These are phyloP conservation scores for Uloborus diversus DNA, from an alignment of 1,140 invertebrate species.

Conservation along the genomic window DNA sequence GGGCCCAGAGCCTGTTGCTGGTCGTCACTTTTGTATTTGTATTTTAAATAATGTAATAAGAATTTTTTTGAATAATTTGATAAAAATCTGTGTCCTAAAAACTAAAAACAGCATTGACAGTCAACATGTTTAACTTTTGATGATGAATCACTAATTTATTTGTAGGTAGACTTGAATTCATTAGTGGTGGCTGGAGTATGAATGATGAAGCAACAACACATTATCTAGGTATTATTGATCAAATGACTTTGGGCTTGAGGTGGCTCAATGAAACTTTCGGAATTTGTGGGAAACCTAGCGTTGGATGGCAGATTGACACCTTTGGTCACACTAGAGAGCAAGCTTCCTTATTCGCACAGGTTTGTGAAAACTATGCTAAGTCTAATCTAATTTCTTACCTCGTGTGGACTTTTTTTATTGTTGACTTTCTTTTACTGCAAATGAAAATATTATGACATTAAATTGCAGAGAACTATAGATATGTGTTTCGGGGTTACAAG, in stretches of 20 bases:
- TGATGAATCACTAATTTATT: too few relatives aligned
- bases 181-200: conserved; percentile 87
- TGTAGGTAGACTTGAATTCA: conserved; percentile 85
- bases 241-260: conserved; percentile 76
- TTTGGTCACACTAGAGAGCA: conserved; percentile 74
- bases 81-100: too few relatives aligned
- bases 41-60: too few relatives aligned
- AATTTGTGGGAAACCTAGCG: conserved; percentile 69
- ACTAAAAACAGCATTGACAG: too few relatives aligned
- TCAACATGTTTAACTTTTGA: too few relatives aligned
- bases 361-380: conserved; percentile 56
- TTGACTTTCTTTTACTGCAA: too few relatives aligned
- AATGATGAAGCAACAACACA: conserved; percentile 93
- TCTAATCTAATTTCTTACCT: background rate
- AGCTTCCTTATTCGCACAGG: conserved; percentile 70
- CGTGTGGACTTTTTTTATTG: background rate
- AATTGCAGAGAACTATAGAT: too few relatives aligned
- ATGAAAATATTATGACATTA: too few relatives aligned
- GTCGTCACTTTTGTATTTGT: too few relatives aligned
- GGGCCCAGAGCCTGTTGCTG: too few relatives aligned
- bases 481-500: too few relatives aligned
- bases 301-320: conserved; percentile 76
- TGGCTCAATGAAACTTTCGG: conserved; percentile 72
- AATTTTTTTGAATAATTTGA: too few relatives aligned
- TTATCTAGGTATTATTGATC: conserved; percentile 93